Evolutionary conservation across 1,140 invertebrate genomes (phyloP).

Genomic region (Orchestia grillus): DNA sequence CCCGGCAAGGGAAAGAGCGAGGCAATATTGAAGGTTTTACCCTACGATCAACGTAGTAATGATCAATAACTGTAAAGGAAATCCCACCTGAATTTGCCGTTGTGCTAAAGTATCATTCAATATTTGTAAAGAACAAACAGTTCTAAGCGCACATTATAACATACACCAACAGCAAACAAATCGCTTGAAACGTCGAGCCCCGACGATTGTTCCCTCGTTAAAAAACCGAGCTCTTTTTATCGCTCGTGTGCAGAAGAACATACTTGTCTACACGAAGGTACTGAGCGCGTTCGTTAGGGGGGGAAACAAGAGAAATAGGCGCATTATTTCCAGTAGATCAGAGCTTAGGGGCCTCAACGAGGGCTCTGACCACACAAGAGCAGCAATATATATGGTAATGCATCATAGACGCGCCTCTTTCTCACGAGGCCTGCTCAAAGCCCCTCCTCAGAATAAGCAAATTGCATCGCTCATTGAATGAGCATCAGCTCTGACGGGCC

Average conservation of each 20-base stretch:
- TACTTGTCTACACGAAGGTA: neutral
- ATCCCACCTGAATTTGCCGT: too few relatives aligned
- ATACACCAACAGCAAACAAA: neutral
- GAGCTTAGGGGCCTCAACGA: neutral
- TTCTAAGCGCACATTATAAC: neutral
- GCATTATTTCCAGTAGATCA: neutral
- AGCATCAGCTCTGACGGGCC: neutral
- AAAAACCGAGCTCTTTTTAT: neutral
- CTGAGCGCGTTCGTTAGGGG: neutral
- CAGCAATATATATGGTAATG: slow-evolving; percentile 48
- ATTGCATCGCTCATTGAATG: slow-evolving; percentile 37
- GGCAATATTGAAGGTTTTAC: too few relatives aligned
- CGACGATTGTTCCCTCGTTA: neutral
- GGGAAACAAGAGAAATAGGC: neutral
- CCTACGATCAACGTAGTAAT: too few relatives aligned
- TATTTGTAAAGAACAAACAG: neutral
- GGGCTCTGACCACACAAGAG: neutral
- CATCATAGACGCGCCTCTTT: slow-evolving; percentile 36
- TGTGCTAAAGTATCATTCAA: neutral
- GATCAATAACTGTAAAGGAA: too few relatives aligned
- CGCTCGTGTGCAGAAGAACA: neutral
- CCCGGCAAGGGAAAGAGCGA: too few relatives aligned
- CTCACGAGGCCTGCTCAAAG: slow-evolving; percentile 13
- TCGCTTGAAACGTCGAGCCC: neutral
- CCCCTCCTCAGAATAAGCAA: slow-evolving; percentile 21